A percentile compares a stretch with the other conserved stretches of the same genome.
Evolutionary conservation across 2,797 vertebrate genomes (phyloP).

Genomic region (Pterois miles): DNA sequence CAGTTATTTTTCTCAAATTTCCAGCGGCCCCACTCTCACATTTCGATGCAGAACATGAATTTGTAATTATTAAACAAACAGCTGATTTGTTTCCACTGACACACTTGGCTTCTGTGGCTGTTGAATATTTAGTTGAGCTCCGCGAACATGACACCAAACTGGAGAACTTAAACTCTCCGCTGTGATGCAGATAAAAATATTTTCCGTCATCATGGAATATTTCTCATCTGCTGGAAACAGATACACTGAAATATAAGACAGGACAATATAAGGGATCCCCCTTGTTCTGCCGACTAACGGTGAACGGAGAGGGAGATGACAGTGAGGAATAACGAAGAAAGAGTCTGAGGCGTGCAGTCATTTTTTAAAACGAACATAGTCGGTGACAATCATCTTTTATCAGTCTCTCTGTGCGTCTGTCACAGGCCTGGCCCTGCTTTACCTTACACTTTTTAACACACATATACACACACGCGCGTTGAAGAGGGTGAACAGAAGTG

Average conservation of each 20-base stretch:
- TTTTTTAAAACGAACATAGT: conserved; percentile 50
- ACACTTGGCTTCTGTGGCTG: neutral
- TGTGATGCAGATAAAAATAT: conserved; percentile 6
- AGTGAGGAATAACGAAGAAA: conserved; percentile 63
- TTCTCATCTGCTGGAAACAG: conserved; percentile 26
- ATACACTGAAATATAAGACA: conserved; percentile 36
- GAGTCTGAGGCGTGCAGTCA: conserved; percentile 44
- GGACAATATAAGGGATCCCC: conserved; percentile 30
- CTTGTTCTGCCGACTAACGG: conserved; percentile 45
- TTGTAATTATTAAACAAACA: conserved; percentile 20
- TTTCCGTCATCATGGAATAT: conserved; percentile 12
- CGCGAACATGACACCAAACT: conserved; percentile 1
- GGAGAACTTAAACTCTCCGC: conserved; percentile 1
- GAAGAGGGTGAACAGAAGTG: neutral
- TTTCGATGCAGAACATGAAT: neutral
- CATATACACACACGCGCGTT: neutral
- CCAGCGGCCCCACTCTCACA: neutral
- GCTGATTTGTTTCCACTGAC: conserved; percentile 10
- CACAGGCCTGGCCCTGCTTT: conserved; percentile 23
- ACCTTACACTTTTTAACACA: conserved; percentile 5
- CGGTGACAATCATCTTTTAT: conserved; percentile 60
- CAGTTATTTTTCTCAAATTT: neutral
- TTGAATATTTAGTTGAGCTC: conserved; percentile 26
- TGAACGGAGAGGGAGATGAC: conserved; percentile 45
- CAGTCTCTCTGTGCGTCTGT: conserved; percentile 14